Evolutionary conservation across 1,140 invertebrate genomes (phyloP).

Genomic region (Lanistes nyassanus): DNA sequence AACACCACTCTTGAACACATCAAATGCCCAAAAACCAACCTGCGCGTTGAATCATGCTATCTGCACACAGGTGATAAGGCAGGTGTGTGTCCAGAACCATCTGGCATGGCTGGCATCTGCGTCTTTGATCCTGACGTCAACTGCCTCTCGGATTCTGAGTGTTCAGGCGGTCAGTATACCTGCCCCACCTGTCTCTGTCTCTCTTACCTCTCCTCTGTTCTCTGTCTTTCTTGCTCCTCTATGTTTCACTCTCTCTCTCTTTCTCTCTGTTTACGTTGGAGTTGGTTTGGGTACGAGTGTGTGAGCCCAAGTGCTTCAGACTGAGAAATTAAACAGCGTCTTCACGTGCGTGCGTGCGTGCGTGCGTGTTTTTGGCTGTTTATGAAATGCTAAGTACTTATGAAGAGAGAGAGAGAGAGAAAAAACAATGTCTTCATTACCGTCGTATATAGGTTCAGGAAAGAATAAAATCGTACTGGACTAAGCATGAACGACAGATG

Average conservation of each 20-base stretch:
- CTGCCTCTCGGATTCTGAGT: constrained; percentile 21
- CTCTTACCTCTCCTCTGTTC: neutral
- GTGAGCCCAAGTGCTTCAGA: neutral
- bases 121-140: constrained; percentile 23
- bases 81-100: constrained; percentile 1
- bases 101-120: constrained; percentile 24
- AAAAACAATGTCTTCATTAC: no score
- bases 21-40: no score
- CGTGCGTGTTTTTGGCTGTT: no score
- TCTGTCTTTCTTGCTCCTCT: neutral
- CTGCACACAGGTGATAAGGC: neutral
- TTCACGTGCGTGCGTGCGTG: no score
- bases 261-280: neutral
- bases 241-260: neutral
- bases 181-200: neutral
- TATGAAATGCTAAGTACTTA: no score
- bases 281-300: neutral
- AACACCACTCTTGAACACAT: no score
- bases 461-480: no score
- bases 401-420: no score
- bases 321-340: no score
- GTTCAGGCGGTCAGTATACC: constrained; percentile 1
- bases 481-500: no score
- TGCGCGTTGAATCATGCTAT: neutral
- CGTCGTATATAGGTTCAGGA: no score